Base-by-base conservation (phyloP, 2,113 vertebrate genomes). In the Hippotragus niger region DNA sequence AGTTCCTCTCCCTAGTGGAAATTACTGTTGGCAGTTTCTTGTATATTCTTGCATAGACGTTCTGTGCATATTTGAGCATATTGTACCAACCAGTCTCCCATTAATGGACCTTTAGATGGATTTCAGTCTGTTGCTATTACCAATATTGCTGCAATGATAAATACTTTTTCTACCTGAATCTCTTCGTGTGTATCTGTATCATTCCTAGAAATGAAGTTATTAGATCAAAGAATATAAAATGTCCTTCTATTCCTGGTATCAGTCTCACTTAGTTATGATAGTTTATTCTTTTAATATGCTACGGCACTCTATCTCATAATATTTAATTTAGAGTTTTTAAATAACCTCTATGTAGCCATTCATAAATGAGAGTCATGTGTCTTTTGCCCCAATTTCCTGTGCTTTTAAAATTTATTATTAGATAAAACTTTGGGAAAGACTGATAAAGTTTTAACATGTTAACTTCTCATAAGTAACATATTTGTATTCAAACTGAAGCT, bases 11-110 rank as follows among this genome's bases (percentile, higher is more conserved):
- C 23, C 31, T 74, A 71, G 50, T 81, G 47, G 57, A 33, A 84
- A 60, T 31, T 43, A 94, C 84, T 97, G 40, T 85, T 85, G 83
- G 43, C 27, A 55, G 17, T 85, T 97, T 95, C 25, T 92, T 74
- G 2, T 33, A n/a, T 80, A 78, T 90, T 92, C 25, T 90, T 53
- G 21, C 17, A 90, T 23, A 95, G 80, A 94, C 25, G 40, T 45
- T 97, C 78, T 94, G 23, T 82, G 10, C 13, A 17, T 76, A 78
- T 78, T 57, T 2, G 95, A 90, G 43, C 25, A 50, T 53, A 58
- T 76, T 53, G 29, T 62, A 64, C 31, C 60, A 90, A 94, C 23
- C 29, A 88, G 2, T 90, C 6, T 93, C 23, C 16, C 89, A 12
- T 45, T 50, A 88, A 87, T 94, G 9, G 12, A 86, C 36, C 31